Conservation (phyloP, 1,140 invertebrate species). For the Ostrea denselamellosa region DNA sequence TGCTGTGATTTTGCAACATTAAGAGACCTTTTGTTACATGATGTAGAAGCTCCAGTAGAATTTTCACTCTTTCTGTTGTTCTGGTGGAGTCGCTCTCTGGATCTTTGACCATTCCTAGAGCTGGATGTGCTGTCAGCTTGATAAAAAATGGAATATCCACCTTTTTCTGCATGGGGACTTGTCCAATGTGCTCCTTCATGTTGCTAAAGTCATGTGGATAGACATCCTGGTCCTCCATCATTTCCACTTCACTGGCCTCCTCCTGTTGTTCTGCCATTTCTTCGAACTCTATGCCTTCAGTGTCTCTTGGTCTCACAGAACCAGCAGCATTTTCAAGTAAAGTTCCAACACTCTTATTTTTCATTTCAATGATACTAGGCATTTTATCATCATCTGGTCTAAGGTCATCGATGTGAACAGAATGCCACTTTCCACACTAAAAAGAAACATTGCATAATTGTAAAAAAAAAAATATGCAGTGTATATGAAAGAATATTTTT, state of each 20-base stretch:
- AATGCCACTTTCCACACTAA: conserved; percentile 74
- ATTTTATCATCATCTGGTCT: conserved; percentile 53
- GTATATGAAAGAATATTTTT: neutral
- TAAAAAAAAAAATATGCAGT: too few species aligned
- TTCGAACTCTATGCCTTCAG: conserved; percentile 9
- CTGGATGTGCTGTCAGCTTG: conserved; percentile 58
- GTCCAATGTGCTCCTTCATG: conserved; percentile 4
- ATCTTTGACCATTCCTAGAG: conserved; percentile 67
- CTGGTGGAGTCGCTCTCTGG: conserved; percentile 46
- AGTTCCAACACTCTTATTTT: conserved; percentile 55
- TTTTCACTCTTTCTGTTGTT: conserved; percentile 63
- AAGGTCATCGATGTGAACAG: conserved; percentile 74
- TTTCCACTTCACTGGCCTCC: conserved; percentile 16
- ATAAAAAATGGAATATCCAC: conserved; percentile 46
- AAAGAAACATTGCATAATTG: neutral
- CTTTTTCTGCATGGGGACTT: conserved; percentile 34
- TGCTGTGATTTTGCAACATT: too few species aligned
- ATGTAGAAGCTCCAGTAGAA: conserved; percentile 60
- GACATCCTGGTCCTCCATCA: conserved; percentile 29
- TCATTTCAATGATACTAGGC: conserved; percentile 62
- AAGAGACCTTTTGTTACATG: neutral
- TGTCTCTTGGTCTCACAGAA: neutral
- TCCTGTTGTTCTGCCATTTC: neutral
- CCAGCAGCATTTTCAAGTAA: conserved; percentile 49
- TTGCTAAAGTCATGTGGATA: neutral